These are phyloP conservation scores for Lasioglossum lativentre DNA, from an alignment of 2,888 invertebrate species.

Conservation along the genomic window DNA sequence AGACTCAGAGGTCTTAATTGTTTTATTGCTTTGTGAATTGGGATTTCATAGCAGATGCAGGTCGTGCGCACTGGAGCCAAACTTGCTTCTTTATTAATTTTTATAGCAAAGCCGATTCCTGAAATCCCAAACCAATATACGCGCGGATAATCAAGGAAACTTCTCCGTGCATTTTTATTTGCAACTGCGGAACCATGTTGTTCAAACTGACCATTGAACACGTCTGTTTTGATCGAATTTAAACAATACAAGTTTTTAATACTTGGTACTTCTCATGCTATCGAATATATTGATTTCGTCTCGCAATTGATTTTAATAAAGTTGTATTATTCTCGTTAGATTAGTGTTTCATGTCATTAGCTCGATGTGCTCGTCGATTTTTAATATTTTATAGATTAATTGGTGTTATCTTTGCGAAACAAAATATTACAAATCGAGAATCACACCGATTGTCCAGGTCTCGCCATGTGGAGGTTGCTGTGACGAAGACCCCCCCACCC, in stretches of 20 bases:
- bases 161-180: neutral
- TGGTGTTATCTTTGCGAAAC: too few relatives aligned
- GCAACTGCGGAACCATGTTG: neutral
- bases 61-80: neutral
- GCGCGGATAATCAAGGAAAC: neutral
- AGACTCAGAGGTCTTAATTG: neutral
- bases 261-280: neutral
- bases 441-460: too few relatives aligned
- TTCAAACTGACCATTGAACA: neutral
- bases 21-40: constrained; percentile 2
- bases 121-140: neutral
- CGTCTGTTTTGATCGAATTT: neutral
- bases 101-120: constrained; percentile 4
- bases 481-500: too few relatives aligned
- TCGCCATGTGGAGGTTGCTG: too few relatives aligned
- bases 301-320: neutral
- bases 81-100: constrained; percentile 1
- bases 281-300: neutral
- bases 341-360: neutral
- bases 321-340: neutral
- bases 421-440: too few relatives aligned
- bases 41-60: neutral
- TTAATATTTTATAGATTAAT: too few relatives aligned
- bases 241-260: neutral
- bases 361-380: neutral